Conservation (phyloP, 2,797 vertebrate species). For the Anisognathus igniventris region DNA sequence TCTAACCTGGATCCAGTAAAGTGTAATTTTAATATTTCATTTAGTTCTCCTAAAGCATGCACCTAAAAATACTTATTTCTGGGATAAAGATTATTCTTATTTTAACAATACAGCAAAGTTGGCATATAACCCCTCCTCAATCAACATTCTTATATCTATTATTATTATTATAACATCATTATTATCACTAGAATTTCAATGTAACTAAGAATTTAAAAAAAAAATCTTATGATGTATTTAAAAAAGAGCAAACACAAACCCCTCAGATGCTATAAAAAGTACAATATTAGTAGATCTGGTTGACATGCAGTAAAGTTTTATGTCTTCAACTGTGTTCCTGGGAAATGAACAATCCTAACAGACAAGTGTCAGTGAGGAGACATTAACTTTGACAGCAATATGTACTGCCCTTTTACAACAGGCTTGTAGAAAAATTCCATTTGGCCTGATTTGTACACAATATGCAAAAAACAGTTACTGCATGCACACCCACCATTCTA, state of each 20-base stretch:
- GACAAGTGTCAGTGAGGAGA: neutral
- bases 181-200: neutral
- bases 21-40: neutral
- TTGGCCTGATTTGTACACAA: neutral
- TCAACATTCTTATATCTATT: neutral
- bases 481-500: neutral
- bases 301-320: neutral
- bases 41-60: neutral
- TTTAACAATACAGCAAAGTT: neutral
- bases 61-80: neutral
- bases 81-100: neutral
- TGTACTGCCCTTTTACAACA: neutral
- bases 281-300: neutral
- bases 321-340: neutral
- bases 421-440: neutral
- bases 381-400: neutral
- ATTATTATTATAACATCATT: neutral
- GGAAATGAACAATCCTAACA: neutral
- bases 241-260: neutral
- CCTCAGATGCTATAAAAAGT: neutral
- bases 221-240: neutral
- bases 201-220: neutral
- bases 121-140: neutral
- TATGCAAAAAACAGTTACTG: neutral
- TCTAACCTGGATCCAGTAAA: neutral